These are phyloP conservation scores for Gymnobelideus leadbeateri DNA, from an alignment of 2,113 vertebrate genomes.

Conservation along the genomic window DNA sequence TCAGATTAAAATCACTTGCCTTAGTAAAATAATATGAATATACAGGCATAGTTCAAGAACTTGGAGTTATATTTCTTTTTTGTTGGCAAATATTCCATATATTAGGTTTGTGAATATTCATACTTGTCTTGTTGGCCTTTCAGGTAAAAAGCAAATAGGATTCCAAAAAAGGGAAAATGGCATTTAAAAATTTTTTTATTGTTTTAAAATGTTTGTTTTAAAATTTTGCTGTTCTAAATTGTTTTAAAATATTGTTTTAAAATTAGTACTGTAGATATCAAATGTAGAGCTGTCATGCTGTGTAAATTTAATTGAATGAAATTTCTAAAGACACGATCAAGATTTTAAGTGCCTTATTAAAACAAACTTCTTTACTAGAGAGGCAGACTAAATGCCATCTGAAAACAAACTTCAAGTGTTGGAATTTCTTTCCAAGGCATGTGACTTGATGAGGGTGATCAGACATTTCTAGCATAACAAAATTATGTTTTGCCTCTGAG, in stretches of 20 bases:
- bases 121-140: conserved; percentile 34
- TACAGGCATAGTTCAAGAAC: conserved; percentile 14
- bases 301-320: conserved; percentile 53
- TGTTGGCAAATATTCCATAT: conserved; percentile 30
- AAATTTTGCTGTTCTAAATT: conserved; percentile 25
- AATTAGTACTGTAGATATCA: conserved; percentile 41
- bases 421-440: conserved; percentile 25
- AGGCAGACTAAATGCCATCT: conserved; percentile 35
- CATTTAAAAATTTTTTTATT: neutral
- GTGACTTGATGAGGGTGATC: conserved; percentile 8
- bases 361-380: conserved; percentile 37
- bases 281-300: conserved; percentile 6
- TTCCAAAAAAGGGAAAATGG: conserved; percentile 23
- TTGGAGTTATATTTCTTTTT: conserved; percentile 44
- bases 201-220: conserved; percentile 21
- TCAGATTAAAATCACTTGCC: conserved; percentile 20
- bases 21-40: conserved; percentile 33
- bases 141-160: neutral
- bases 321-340: conserved; percentile 40
- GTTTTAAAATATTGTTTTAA: neutral
- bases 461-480: neutral
- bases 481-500: conserved; percentile 54
- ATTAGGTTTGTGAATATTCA: conserved; percentile 26
- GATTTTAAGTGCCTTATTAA: conserved; percentile 56
- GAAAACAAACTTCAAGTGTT: conserved; percentile 32